phyloP scores from a whole-genome alignment of 2,113 vertebrate genomes.

The Onychorhynchus coronatus region DNA sequence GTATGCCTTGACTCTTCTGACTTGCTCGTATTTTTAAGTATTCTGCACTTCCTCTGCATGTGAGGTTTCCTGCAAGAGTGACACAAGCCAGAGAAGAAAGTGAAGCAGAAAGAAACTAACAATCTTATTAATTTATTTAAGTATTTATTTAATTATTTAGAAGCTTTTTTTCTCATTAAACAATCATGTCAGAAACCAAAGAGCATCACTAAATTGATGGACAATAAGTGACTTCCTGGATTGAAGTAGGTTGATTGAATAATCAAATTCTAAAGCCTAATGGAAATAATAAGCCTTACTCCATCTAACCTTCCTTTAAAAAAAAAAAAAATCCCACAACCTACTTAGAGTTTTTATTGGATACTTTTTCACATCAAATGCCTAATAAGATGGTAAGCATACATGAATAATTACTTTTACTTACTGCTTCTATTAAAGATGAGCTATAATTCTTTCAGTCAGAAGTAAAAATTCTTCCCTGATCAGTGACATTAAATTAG shows the following conservation, averaged over 20 bases:
- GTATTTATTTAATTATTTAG: background rate
- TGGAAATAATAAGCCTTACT: slow-evolving; percentile 67
- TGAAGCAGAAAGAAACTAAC: background rate
- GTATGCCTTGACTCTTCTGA: background rate
- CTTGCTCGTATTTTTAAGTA: background rate
- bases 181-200: slow-evolving; percentile 44
- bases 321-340: background rate
- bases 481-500: slow-evolving; percentile 60
- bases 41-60: background rate
- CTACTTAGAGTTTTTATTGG: slow-evolving; percentile 48
- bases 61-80: background rate
- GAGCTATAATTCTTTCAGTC: slow-evolving; percentile 52
- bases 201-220: slow-evolving; percentile 61
- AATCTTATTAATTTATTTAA: background rate
- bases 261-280: slow-evolving; percentile 68
- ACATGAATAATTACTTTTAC: slow-evolving; percentile 72
- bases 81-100: background rate
- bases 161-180: background rate
- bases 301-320: slow-evolving; percentile 35
- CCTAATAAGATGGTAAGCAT: slow-evolving; percentile 68
- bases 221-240: slow-evolving; percentile 42
- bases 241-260: slow-evolving; percentile 65
- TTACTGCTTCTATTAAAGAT: slow-evolving; percentile 61
- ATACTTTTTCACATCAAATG: slow-evolving; percentile 60
- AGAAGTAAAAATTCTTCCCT: slow-evolving; percentile 44